A percentile compares a stretch with the other conserved stretches of the same genome.
These are phyloP conservation scores for Drosophila barbarae DNA, from an alignment of 2,888 invertebrate genomes.

Conservation along the genomic window DNA sequence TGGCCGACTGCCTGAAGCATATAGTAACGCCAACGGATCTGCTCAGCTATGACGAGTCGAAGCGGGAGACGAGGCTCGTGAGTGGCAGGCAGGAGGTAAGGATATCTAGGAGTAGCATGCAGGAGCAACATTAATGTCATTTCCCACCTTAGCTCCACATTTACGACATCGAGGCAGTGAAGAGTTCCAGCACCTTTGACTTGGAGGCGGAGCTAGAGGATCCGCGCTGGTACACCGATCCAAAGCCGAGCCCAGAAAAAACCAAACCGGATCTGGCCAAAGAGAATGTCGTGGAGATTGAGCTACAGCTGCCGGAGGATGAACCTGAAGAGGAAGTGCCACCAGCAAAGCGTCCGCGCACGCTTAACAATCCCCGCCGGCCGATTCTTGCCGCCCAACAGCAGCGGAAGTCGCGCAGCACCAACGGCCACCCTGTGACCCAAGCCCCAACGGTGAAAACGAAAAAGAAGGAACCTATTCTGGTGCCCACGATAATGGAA, in stretches of 20 bases:
- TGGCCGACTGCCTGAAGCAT: slow-evolving; percentile 60
- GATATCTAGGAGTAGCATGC: neutral
- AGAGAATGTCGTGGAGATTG: slow-evolving; percentile 53
- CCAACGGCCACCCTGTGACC: slow-evolving; percentile 1
- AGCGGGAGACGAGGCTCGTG: slow-evolving; percentile 45
- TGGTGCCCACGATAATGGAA: slow-evolving; percentile 27
- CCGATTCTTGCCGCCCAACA: slow-evolving; percentile 16
- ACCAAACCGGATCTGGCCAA: slow-evolving; percentile 62
- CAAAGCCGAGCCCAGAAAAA: slow-evolving; percentile 9
- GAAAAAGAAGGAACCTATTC: slow-evolving; percentile 21
- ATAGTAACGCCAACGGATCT: slow-evolving; percentile 42
- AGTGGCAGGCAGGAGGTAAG: slow-evolving; percentile 65
- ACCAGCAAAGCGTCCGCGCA: slow-evolving; percentile 1
- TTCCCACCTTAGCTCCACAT: slow-evolving; percentile 54
- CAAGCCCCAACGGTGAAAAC: slow-evolving; percentile 1
- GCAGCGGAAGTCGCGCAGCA: slow-evolving; percentile 10
- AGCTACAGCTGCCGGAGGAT: neutral
- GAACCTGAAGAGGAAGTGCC: neutral
- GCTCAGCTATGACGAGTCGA: slow-evolving; percentile 52
- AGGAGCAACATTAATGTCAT: neutral
- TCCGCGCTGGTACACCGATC: slow-evolving; percentile 73
- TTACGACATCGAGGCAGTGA: slow-evolving; percentile 66
- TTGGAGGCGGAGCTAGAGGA: slow-evolving; percentile 72
- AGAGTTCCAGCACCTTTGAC: slow-evolving; percentile 49
- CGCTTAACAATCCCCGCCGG: neutral